Evolutionary conservation across 2,888 invertebrate genomes (phyloP).

Genomic region (Teleogryllus oceanicus): DNA sequence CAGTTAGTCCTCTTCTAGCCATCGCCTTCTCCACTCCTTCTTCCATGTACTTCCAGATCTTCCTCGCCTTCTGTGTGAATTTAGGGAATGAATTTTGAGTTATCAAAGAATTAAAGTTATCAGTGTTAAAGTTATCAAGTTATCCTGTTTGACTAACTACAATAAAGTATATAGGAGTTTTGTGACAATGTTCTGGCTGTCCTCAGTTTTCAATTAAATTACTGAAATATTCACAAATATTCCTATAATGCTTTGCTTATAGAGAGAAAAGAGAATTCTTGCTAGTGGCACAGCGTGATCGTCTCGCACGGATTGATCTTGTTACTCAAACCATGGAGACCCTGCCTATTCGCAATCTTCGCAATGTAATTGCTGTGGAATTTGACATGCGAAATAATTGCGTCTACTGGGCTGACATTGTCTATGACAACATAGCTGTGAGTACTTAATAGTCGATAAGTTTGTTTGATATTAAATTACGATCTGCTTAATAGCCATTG

Average conservation of each 20-base stretch:
- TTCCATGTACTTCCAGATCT: too few relatives aligned
- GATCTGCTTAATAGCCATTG: not conserved
- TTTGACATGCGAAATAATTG: constrained; percentile 81
- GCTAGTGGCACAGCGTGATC: constrained; percentile 72
- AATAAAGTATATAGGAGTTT: too few relatives aligned
- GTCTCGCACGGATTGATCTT: constrained; percentile 69
- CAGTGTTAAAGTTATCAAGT: too few relatives aligned
- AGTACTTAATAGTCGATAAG: constrained; percentile 34
- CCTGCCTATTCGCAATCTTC: constrained; percentile 66
- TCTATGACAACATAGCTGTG: constrained; percentile 68
- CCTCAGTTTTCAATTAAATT: too few relatives aligned
- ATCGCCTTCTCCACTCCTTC: too few relatives aligned
- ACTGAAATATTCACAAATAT: too few relatives aligned
- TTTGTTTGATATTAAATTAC: not conserved
- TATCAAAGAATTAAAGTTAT: too few relatives aligned
- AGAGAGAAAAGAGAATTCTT: constrained; percentile 59
- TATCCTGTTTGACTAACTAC: too few relatives aligned
- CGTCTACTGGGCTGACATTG: constrained; percentile 85
- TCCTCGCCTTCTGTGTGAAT: too few relatives aligned
- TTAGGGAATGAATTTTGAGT: too few relatives aligned
- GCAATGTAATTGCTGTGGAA: constrained; percentile 81
- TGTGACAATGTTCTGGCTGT: too few relatives aligned
- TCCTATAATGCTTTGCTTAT: too few relatives aligned
- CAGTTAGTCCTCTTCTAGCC: not conserved
- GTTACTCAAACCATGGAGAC: constrained; percentile 56